Base-by-base conservation (phyloP, 30 jellyfish, hydroid and myxozoan genomes). In the Pelagia noctiluca region DNA sequence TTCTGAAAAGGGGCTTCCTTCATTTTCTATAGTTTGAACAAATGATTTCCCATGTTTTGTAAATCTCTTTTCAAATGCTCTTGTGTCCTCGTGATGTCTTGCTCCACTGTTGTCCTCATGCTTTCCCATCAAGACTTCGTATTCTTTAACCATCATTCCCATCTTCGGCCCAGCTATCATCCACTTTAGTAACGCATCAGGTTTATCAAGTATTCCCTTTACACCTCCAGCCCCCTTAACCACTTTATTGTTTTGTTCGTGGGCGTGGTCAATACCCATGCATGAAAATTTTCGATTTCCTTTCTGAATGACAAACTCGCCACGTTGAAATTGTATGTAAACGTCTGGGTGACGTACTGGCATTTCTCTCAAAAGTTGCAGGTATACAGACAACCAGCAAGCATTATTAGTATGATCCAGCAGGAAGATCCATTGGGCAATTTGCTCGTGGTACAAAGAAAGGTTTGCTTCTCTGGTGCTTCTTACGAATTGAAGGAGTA, bases 161-260 rank as follows among this genome's bases (percentile, higher is more conserved):
- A 65, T 25, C 35, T 65, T 63, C 22, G 78, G 78, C n/a, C n/a
- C n/a, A n/a, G n/a, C n/a, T n/a, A n/a, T n/a, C n/a, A n/a, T n/a
- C n/a, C n/a, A n/a, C n/a, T 16, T 34, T 34, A 22, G 78, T 16
- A 65, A 31, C 7, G 78, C 78, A 19, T 28, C 57, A 13, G 78
- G 57, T 13, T 65, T 65, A 28, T 65, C 50, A 22, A 31, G 53
- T 31, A 65, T 13, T 19, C 78, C 78, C 22, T 13, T 31, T 19
- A 34, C 78, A 34, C 84, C 84, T 31, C 84, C 84, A 38, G 33
- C 84, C 19, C 84, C 75, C 36, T 71, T 71, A 61, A 71, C 84
- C 23, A 18, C 33, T 38, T 28, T 35, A 29, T 71, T 71, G n/a
- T n/a, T n/a, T n/a, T n/a, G n/a, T n/a, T n/a, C n/a, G n/a, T n/a